Evolutionary conservation across 2,797 vertebrate genomes (phyloP).

Genomic region (Sebastolobus alascanus): DNA sequence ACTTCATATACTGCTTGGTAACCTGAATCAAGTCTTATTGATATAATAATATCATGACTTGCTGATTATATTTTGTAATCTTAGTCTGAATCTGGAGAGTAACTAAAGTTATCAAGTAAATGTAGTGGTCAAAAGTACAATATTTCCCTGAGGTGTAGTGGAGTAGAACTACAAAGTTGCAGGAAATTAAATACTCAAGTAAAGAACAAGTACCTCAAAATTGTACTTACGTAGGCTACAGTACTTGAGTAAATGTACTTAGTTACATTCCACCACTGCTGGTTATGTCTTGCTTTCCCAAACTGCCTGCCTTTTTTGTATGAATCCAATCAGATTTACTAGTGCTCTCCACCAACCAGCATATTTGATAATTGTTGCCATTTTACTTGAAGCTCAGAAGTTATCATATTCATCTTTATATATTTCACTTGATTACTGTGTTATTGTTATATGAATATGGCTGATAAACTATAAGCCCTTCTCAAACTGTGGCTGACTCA

Average conservation of each 20-base stretch:
- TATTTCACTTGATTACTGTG: neutral
- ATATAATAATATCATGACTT: neutral
- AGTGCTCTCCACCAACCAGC: neutral
- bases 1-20: too few species aligned
- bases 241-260: too few species aligned
- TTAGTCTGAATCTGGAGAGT: too few species aligned
- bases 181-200: too few species aligned
- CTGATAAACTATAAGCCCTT: neutral
- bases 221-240: too few species aligned
- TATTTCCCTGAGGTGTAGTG: too few species aligned
- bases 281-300: neutral
- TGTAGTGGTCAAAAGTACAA: too few species aligned
- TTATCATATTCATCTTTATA: neutral
- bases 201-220: too few species aligned
- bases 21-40: too few species aligned
- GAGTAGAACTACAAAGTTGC: too few species aligned
- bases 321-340: neutral
- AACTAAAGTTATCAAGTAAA: too few species aligned
- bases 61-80: neutral
- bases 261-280: neutral
- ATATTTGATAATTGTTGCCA: neutral
- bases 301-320: neutral
- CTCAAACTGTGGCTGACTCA: neutral
- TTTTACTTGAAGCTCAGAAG: neutral
- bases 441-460: neutral